Percentiles rank a stretch among this genome's conserved stretches.
Evolutionary conservation across 2,113 vertebrate genomes (phyloP).

Genomic region (Globicephala melas): DNA sequence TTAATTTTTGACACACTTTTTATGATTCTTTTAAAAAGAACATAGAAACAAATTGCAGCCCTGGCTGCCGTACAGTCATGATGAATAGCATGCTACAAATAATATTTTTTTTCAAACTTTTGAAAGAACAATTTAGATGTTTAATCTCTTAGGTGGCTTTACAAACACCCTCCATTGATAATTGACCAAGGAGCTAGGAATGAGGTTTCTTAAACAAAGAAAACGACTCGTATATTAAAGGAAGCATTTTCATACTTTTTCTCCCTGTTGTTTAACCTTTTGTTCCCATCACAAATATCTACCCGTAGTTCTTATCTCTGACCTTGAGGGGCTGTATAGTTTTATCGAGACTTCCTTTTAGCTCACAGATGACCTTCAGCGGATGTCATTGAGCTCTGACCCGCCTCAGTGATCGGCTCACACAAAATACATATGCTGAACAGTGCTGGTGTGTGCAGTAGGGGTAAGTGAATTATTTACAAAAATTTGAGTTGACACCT

Average conservation of each 20-base stretch:
- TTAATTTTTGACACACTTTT: slow-evolving; percentile 80
- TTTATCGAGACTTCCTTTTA: slow-evolving; percentile 89
- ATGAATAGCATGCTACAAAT: slow-evolving; percentile 74
- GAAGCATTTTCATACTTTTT: slow-evolving; percentile 86
- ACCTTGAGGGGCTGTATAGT: slow-evolving; percentile 92
- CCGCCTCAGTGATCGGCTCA: slow-evolving; percentile 94
- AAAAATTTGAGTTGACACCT: slow-evolving; percentile 99
- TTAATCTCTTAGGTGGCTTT: slow-evolving; percentile 57
- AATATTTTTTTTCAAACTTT: slow-evolving; percentile 72
- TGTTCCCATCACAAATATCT: slow-evolving; percentile 89
- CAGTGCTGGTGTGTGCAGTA: slow-evolving; percentile 92
- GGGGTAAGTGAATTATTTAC: slow-evolving; percentile 99
- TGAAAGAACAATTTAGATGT: slow-evolving; percentile 67
- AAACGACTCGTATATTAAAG: slow-evolving; percentile 85
- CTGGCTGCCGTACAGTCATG: slow-evolving; percentile 27
- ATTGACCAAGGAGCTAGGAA: slow-evolving; percentile 71
- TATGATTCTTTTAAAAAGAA: slow-evolving; percentile 78
- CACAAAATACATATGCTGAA: slow-evolving; percentile 96
- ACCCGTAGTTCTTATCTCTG: slow-evolving; percentile 92
- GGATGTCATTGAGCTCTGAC: slow-evolving; percentile 97
- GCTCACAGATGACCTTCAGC: slow-evolving; percentile 96
- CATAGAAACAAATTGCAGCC: slow-evolving; percentile 63
- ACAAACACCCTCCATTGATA: not conserved
- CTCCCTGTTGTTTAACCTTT: slow-evolving; percentile 91
- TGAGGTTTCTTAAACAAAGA: slow-evolving; percentile 87